A percentile compares a stretch with the other conserved stretches of the same genome.
Conservation (phyloP, 1,140 invertebrate species). For the Lucilia cuprina region DNA sequence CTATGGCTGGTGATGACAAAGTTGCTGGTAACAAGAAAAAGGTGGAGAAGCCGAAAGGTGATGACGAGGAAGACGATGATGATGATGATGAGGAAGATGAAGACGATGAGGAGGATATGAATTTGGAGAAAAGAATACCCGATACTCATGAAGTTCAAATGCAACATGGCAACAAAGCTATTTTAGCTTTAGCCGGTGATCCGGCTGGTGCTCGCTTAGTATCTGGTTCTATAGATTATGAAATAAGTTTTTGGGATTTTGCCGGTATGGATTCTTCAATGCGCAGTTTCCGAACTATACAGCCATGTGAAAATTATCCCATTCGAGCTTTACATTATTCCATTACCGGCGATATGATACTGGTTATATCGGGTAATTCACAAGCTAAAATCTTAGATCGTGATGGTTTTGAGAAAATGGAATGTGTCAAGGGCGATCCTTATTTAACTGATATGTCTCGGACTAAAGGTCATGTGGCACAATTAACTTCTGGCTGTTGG, state of each 20-base stretch:
- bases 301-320: conserved; percentile 95
- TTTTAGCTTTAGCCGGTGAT: conserved; percentile 88
- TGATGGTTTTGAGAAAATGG: conserved; percentile 94
- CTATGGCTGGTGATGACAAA: not conserved
- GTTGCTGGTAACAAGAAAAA: not conserved
- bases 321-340: conserved; percentile 92
- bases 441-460: conserved; percentile 93
- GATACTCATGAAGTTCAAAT: conserved; percentile 82
- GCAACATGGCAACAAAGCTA: conserved; percentile 84
- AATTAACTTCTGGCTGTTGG: conserved; percentile 91
- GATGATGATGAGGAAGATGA: conserved; percentile 48
- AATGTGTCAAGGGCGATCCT: conserved; percentile 96
- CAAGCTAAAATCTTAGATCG: conserved; percentile 94
- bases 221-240: conserved; percentile 94
- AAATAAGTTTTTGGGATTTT: conserved; percentile 98
- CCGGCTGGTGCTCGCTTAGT: conserved; percentile 91
- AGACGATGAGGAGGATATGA: conserved; percentile 66
- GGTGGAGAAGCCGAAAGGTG: conserved; percentile 36
- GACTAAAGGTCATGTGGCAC: conserved; percentile 95
- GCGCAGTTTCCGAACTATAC: conserved; percentile 88
- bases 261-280: conserved; percentile 94
- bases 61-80: conserved; percentile 41
- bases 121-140: conserved; percentile 74
- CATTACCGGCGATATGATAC: conserved; percentile 90
- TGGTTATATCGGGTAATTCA: conserved; percentile 90